Conservation (phyloP, 2,888 invertebrate species). For the Phalangium opilio region DNA sequence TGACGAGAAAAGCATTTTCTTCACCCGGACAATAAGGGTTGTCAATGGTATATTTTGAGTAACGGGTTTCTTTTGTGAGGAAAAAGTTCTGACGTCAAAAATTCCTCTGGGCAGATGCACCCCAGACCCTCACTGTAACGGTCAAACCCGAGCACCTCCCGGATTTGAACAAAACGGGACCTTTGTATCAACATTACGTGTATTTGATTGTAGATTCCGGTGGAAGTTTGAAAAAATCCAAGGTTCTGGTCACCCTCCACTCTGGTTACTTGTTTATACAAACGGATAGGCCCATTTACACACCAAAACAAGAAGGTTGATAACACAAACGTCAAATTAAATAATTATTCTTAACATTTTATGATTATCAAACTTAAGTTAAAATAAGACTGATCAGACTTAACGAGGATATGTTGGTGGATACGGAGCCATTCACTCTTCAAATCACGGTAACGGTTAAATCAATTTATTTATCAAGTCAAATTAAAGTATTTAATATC, state of each 20-base stretch:
- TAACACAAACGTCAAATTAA: background rate
- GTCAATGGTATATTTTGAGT: too few relatives aligned
- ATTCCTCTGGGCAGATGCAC: too few relatives aligned
- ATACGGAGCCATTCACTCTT: conserved; percentile 11
- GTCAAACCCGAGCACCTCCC: too few relatives aligned
- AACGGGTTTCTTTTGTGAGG: too few relatives aligned
- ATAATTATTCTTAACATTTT: too few relatives aligned
- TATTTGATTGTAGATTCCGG: conserved; percentile 4
- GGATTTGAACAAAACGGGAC: background rate
- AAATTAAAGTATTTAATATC: background rate
- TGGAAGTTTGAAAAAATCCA: conserved; percentile 7
- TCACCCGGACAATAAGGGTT: background rate
- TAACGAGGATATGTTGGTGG: conserved; percentile 17
- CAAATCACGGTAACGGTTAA: conserved; percentile 18
- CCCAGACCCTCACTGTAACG: too few relatives aligned
- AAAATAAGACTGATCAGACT: conserved; percentile 18
- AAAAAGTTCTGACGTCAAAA: too few relatives aligned
- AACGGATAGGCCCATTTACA: conserved; percentile 23
- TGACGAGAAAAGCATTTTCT: conserved; percentile 9
- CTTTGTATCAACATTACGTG: conserved; percentile 7
- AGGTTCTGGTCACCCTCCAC: conserved; percentile 6
- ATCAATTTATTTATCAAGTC: too few relatives aligned
- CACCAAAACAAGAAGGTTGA: conserved; percentile 17
- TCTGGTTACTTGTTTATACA: conserved; percentile 19
- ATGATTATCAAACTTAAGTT: conserved; percentile 9